Conservation (phyloP, 2,888 invertebrate species). For the Loripinus fragilis region DNA sequence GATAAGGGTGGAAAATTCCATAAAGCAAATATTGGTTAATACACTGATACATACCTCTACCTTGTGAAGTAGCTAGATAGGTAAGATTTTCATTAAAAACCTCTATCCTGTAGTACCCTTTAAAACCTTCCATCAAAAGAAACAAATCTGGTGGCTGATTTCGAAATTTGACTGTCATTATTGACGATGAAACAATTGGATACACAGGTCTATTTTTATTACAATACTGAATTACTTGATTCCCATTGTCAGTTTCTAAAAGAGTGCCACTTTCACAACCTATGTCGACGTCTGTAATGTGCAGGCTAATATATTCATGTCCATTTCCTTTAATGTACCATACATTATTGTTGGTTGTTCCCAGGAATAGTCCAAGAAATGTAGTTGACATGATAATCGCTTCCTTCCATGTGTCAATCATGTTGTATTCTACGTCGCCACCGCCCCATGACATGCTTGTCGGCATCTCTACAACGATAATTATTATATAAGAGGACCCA, state of each 20-base stretch:
- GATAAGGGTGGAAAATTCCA: too few species aligned
- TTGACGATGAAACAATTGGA: neutral
- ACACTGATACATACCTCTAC: too few species aligned
- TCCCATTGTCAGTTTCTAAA: neutral
- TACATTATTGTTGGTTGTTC: neutral
- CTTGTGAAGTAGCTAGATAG: too few species aligned
- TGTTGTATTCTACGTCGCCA: too few species aligned
- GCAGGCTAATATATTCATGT: neutral
- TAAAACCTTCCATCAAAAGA: neutral
- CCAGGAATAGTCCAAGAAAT: neutral
- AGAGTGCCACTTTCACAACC: neutral
- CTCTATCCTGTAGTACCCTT: neutral
- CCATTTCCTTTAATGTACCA: neutral
- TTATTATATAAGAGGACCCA: too few species aligned
- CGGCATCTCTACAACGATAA: too few species aligned
- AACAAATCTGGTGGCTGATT: too few species aligned
- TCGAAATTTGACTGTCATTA: neutral
- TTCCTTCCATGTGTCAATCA: too few species aligned
- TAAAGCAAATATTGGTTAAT: too few species aligned
- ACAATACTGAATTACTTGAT: neutral
- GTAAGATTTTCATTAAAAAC: too few species aligned
- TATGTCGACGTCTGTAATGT: neutral
- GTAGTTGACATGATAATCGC: neutral
- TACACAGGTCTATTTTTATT: neutral
- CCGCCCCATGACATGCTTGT: too few species aligned